phyloP scores from a whole-genome alignment of 2,113 vertebrate species.

The Dasypus novemcinctus region DNA sequence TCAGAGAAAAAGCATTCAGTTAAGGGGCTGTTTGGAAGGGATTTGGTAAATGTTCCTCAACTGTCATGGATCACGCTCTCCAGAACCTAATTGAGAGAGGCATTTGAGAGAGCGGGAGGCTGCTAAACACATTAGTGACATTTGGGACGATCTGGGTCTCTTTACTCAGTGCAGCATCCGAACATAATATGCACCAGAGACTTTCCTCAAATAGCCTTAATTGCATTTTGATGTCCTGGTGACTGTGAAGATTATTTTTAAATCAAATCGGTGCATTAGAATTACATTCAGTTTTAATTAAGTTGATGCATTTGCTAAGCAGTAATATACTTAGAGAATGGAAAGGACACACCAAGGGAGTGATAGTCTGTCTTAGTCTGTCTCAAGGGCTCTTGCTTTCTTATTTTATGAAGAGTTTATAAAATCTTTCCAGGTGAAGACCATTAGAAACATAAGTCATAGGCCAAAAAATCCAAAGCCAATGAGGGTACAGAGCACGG shows the following conservation, averaged over 20 bases:
- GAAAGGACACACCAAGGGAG: constrained; percentile 61
- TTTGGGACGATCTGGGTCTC: constrained; percentile 69
- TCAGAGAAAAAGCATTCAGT: background rate
- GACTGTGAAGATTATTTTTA: constrained; percentile 79
- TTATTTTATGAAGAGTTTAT: constrained; percentile 8
- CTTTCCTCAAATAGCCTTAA: constrained; percentile 76
- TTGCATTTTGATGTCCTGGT: constrained; percentile 79
- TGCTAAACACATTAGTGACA: constrained; percentile 72
- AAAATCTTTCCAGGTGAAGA: background rate
- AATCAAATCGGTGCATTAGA: constrained; percentile 77
- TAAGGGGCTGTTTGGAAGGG: constrained; percentile 31
- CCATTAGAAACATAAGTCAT: background rate
- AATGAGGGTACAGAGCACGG: background rate
- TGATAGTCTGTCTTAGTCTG: constrained; percentile 36
- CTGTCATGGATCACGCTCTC: constrained; percentile 68
- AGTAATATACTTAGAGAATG: constrained; percentile 70
- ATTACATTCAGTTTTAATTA: constrained; percentile 81
- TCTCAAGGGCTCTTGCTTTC: constrained; percentile 15
- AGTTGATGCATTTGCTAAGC: constrained; percentile 77
- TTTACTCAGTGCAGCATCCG: constrained; percentile 66
- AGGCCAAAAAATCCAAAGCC: background rate
- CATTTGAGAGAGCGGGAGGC: constrained; percentile 55
- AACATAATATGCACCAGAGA: constrained; percentile 72
- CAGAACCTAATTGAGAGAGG: constrained; percentile 70
- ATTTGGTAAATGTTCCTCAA: constrained; percentile 63